phyloP scores from a whole-genome alignment of 2,888 invertebrate species.

The Pyralis farinalis region DNA sequence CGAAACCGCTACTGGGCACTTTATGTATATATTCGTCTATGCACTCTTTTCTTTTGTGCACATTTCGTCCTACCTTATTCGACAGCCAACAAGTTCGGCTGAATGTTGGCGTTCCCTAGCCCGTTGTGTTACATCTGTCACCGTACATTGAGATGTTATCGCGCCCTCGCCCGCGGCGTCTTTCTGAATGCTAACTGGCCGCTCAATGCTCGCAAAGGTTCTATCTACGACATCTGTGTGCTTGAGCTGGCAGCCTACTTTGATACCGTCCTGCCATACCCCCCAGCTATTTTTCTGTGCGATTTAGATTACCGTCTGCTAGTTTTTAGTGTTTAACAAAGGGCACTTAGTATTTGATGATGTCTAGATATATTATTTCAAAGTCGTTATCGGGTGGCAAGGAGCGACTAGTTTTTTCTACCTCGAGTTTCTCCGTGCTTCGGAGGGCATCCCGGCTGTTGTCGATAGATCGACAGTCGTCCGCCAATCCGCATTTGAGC shows the following conservation, averaged over 20 bases:
- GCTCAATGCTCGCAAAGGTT: conserved; percentile 54
- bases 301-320: conserved; percentile 64
- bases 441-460: too few species aligned
- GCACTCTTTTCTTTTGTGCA: too few species aligned
- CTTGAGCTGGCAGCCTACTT: conserved; percentile 50
- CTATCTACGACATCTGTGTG: conserved; percentile 58
- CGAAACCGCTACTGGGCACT: too few species aligned
- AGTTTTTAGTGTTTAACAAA: conserved; percentile 49
- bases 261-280: conserved; percentile 46
- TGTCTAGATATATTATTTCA: too few species aligned
- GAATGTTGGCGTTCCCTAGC: conserved; percentile 10
- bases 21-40: too few species aligned
- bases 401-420: too few species aligned
- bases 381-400: too few species aligned
- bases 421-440: too few species aligned
- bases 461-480: too few species aligned
- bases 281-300: conserved; percentile 66
- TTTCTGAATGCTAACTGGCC: conserved; percentile 76
- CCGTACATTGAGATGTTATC: conserved; percentile 61
- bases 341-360: conserved; percentile 8
- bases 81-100: too few species aligned
- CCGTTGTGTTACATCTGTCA: conserved; percentile 32
- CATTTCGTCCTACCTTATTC: too few species aligned
- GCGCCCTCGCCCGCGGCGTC: conserved; percentile 67
- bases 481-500: too few species aligned